Percentiles rank a stretch among this genome's conserved stretches.
Evolutionary conservation across 2,888 invertebrate genomes (phyloP).

Genomic region (Empis livida): DNA sequence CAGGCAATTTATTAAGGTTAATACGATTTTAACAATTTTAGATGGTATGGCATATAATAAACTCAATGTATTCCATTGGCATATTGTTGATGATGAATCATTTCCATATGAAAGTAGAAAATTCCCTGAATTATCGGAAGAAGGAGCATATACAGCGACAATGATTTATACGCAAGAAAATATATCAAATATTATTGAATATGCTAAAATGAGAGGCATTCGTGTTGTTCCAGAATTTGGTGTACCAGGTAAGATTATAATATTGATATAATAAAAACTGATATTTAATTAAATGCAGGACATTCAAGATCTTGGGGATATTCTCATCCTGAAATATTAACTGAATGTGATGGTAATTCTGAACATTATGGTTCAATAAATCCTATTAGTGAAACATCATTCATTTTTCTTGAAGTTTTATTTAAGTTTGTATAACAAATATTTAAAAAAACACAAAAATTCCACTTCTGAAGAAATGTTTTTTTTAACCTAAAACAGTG

Average conservation of each 20-base stretch:
- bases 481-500: conserved; percentile 12
- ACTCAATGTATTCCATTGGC: conserved; percentile 91
- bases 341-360: conserved; percentile 48
- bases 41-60: conserved; percentile 87
- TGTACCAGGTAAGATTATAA: conserved; percentile 70
- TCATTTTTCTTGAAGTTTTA: conserved; percentile 51
- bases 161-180: conserved; percentile 52
- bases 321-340: conserved; percentile 58
- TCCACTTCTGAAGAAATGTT: neutral
- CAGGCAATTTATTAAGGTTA: no score
- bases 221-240: conserved; percentile 85
- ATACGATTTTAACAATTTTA: no score
- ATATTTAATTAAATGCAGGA: conserved; percentile 33
- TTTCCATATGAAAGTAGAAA: conserved; percentile 73
- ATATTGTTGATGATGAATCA: conserved; percentile 85
- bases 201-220: conserved; percentile 69
- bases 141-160: conserved; percentile 52
- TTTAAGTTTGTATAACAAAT: conserved; percentile 39
- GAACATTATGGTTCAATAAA: conserved; percentile 63
- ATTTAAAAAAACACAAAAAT: no score
- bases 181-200: conserved; percentile 54
- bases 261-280: neutral
- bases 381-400: conserved; percentile 52
- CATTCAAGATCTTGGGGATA: conserved; percentile 81
- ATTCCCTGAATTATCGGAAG: conserved; percentile 63